Evolutionary conservation across 2,888 invertebrate species (phyloP).

Genomic region (Corythucha ciliata): DNA sequence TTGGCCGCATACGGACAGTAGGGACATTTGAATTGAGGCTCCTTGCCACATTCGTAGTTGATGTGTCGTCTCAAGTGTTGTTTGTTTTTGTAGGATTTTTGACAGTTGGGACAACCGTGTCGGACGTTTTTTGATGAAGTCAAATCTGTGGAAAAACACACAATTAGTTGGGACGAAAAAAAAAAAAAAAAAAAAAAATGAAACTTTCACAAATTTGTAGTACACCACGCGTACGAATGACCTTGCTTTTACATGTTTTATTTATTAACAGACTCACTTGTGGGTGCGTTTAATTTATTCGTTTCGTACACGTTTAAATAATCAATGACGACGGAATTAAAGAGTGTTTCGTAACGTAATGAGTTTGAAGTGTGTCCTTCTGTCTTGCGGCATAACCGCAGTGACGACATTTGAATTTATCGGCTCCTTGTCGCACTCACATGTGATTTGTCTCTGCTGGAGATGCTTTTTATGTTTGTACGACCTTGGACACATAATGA

Average conservation of each 20-base stretch:
- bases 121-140: too few species aligned
- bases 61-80: slow-evolving; percentile 1
- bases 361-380: slow-evolving; percentile 21
- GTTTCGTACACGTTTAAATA: neutral
- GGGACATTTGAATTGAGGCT: slow-evolving; percentile 13
- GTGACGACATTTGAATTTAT: slow-evolving; percentile 9
- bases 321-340: neutral
- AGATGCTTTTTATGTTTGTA: slow-evolving; percentile 51
- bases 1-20: slow-evolving; percentile 5
- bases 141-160: too few species aligned
- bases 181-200: too few species aligned
- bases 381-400: slow-evolving; percentile 20
- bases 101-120: slow-evolving; percentile 4
- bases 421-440: slow-evolving; percentile 44
- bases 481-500: too few species aligned
- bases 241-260: too few species aligned
- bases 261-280: too few species aligned
- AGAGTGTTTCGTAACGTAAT: slow-evolving; percentile 1
- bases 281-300: too few species aligned
- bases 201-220: too few species aligned
- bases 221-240: too few species aligned
- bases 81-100: slow-evolving; percentile 11
- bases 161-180: too few species aligned
- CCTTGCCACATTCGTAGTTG: slow-evolving; percentile 12
- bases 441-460: slow-evolving; percentile 58